A percentile compares a stretch with the other conserved stretches of the same genome.
phyloP scores from a whole-genome alignment of 1,140 invertebrate genomes.

The Whitmania pigra region DNA sequence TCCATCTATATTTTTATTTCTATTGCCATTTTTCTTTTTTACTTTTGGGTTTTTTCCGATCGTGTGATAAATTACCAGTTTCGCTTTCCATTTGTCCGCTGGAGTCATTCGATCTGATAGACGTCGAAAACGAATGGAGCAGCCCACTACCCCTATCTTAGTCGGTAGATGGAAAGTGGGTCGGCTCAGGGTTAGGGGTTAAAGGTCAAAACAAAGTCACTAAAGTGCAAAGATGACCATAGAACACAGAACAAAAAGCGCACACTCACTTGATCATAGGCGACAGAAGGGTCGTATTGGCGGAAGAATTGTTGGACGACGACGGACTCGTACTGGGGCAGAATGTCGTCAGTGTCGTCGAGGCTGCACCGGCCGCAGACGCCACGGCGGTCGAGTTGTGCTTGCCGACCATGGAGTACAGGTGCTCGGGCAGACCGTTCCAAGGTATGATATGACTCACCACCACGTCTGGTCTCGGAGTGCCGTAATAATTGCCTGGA shows the following conservation, averaged over 20 bases:
- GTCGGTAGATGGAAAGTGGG: too few relatives aligned
- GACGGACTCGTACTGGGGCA: neutral
- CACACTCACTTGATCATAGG: neutral
- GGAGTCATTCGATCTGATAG: too few relatives aligned
- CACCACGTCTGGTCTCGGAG: neutral
- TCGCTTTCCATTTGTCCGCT: too few relatives aligned
- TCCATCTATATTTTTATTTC: too few relatives aligned
- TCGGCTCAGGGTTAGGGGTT: too few relatives aligned
- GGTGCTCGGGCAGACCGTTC: neutral
- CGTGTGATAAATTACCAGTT: too few relatives aligned
- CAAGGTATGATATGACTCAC: neutral
- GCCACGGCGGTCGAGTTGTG: neutral
- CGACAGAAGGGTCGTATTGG: neutral
- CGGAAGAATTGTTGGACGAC: neutral
- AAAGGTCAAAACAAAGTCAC: neutral
- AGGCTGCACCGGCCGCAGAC: neutral
- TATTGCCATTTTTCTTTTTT: too few relatives aligned
- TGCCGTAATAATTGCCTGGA: slow-evolving; percentile 10
- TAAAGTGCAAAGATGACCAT: too few relatives aligned
- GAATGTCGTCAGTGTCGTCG: neutral
- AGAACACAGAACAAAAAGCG: too few relatives aligned
- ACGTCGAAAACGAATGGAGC: too few relatives aligned
- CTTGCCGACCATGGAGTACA: neutral
- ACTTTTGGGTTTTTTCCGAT: too few relatives aligned
- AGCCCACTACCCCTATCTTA: too few relatives aligned